A percentile compares a stretch with the other conserved stretches of the same genome.
phyloP scores from a whole-genome alignment of 2,113 vertebrate genomes.

The Chlorocebus sabaeus region DNA sequence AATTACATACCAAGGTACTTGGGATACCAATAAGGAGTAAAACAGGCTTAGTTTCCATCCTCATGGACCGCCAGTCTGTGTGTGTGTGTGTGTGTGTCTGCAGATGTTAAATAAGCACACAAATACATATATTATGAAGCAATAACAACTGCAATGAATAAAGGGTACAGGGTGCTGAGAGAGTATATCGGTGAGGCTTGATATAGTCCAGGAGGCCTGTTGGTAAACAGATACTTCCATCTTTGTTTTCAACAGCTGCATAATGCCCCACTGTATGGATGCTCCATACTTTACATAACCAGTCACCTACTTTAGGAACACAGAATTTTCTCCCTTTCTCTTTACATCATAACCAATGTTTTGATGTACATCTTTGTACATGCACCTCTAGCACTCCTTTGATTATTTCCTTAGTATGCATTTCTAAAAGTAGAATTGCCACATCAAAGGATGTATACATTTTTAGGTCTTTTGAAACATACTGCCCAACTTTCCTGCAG shows the following conservation, averaged over 20 bases:
- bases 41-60: background rate
- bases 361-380: background rate
- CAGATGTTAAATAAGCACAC: background rate
- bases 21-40: background rate
- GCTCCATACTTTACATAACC: background rate
- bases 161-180: background rate
- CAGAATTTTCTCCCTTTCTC: background rate
- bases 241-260: background rate
- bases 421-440: slow-evolving; percentile 45
- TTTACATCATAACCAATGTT: background rate
- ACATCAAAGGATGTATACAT: background rate
- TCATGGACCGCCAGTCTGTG: background rate
- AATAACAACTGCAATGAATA: background rate
- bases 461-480: slow-evolving; percentile 43
- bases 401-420: slow-evolving; percentile 14
- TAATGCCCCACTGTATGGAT: background rate
- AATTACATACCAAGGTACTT: background rate
- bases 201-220: background rate
- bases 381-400: background rate
- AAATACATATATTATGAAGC: background rate
- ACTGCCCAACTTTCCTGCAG: background rate
- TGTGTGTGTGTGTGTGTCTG: background rate
- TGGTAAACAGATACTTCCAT: background rate
- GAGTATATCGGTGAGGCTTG: background rate
- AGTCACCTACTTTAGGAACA: background rate